Conservation (phyloP, 2,797 vertebrate genomes). For the Diglossa cyanea region DNA sequence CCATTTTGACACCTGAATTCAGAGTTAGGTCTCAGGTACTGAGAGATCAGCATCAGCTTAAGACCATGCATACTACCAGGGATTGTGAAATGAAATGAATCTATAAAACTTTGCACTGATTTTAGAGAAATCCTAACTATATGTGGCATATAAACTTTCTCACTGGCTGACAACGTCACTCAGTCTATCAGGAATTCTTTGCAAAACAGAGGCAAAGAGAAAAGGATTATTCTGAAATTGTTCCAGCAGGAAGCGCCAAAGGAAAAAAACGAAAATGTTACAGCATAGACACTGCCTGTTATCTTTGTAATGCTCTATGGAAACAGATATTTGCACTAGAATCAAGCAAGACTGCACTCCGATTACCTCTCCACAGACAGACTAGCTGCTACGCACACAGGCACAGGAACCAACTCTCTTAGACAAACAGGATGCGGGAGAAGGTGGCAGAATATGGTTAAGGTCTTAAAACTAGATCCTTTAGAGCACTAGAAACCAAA, state of each 20-base stretch:
- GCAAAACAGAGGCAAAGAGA: not conserved
- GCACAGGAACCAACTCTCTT: not conserved
- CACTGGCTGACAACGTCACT: not conserved
- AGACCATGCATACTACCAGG: not conserved
- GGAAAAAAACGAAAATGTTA: not conserved
- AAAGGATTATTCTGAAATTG: not conserved
- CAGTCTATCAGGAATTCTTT: not conserved
- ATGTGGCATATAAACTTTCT: not conserved
- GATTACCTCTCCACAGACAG: not conserved
- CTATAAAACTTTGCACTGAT: not conserved
- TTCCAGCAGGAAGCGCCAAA: not conserved
- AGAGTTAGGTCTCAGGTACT: not conserved
- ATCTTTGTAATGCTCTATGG: not conserved
- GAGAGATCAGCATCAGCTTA: not conserved
- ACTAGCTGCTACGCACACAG: fast-evolving
- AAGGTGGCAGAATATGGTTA: not conserved
- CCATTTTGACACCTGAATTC: not conserved
- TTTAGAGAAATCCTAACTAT: not conserved
- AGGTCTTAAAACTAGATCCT: not conserved
- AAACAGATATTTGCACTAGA: not conserved
- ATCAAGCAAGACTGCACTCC: not conserved
- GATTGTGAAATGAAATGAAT: not conserved
- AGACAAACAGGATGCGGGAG: not conserved
- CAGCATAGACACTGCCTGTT: not conserved
- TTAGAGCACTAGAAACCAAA: not conserved